Base-by-base conservation (phyloP, 2,797 vertebrate genomes). In the Tolypeutes matacus region DNA sequence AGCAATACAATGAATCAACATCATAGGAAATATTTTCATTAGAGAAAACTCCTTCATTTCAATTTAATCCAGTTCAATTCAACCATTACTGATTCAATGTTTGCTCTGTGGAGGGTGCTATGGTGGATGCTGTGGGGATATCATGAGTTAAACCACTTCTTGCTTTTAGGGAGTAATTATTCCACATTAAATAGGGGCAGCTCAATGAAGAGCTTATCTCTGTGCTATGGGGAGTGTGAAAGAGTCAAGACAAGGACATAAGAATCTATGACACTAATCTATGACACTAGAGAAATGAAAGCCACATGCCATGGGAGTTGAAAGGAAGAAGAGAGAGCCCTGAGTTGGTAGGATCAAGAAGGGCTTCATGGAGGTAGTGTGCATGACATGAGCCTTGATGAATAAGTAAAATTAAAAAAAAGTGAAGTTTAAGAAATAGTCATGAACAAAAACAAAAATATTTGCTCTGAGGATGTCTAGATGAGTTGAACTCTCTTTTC, bases 1-100 rank as follows among this genome's bases (percentile, higher is more conserved):
- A 65, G 29, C 31, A 31, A 65, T 31, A 65, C 27, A 76, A 17
- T 46, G 17, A 76, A 76, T 76, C 17, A 49, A 91, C 27, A 89
- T 85, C 69, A 70, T n/a, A 86, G 56, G 42, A 96, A 88, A 53
- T 86, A 77, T 88, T 96, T 84, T 88, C 58, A 83, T 75, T 92
- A 89, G 95, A 94, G 27, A 94, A 76, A 93, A 75, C 7, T 64
- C n/a, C 46, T 89, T 67, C 27, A 21, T 86, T 93, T 93, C 58
- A 87, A 91, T 92, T 67, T 95, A 84, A 76, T 80, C 1, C 31
- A 65, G 7, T 94, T 82, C 80, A 82, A 73, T 58, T 73, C 10
- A 62, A 14, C 34, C 51, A 39, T 86, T 83, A 39, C 15, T 75
- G 34, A 90, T 34, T 23, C 29, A 36, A n/a, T 78, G 5, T 75